These are phyloP conservation scores for Paraescarpia echinospica DNA, from an alignment of 1,140 invertebrate species.

Conservation along the genomic window DNA sequence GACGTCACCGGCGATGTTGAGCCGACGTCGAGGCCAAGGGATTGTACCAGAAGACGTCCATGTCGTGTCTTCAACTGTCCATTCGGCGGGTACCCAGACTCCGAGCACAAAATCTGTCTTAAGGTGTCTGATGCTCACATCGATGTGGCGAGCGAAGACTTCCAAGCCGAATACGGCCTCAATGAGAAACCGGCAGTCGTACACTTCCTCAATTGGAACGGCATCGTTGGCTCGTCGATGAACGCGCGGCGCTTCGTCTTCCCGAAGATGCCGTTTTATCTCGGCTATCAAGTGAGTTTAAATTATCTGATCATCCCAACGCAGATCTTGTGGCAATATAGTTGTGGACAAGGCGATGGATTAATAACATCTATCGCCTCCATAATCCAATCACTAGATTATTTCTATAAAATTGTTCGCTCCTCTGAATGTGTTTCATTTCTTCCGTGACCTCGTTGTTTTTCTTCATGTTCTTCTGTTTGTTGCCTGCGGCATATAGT, in stretches of 20 bases:
- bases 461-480: neutral
- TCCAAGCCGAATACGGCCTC: neutral
- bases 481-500: no score
- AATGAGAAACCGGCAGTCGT: neutral
- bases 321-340: neutral
- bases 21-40: slow-evolving; percentile 12
- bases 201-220: slow-evolving; percentile 19
- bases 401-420: neutral
- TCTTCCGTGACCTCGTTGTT: neutral
- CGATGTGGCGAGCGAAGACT: neutral
- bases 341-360: neutral
- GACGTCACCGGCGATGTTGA: slow-evolving; percentile 1
- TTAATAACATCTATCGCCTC: neutral
- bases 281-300: neutral
- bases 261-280: slow-evolving; percentile 11
- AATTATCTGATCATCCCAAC: neutral
- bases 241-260: slow-evolving; percentile 11
- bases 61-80: slow-evolving; percentile 23
- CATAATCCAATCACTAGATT: neutral
- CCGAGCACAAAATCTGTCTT: neutral
- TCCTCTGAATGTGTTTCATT: neutral
- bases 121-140: slow-evolving; percentile 10
- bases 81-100: slow-evolving; percentile 15
- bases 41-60: neutral
- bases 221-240: slow-evolving; percentile 18